phyloP scores from a whole-genome alignment of 2,113 vertebrate genomes.

The Thunnus maccoyii region DNA sequence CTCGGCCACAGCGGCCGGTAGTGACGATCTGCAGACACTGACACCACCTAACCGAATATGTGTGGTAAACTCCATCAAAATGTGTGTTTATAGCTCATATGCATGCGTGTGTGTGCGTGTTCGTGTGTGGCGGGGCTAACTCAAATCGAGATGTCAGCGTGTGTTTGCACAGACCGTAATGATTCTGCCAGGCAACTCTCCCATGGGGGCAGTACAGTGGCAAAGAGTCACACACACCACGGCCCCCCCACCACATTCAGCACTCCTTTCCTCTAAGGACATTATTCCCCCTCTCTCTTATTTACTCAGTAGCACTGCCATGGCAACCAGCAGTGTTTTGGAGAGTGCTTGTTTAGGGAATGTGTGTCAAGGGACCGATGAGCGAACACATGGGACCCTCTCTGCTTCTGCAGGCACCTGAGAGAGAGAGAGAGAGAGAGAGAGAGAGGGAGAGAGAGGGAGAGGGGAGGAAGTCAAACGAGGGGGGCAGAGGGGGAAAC shows the following conservation, averaged over 20 bases:
- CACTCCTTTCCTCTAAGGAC: constrained; percentile 35
- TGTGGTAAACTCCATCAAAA: constrained; percentile 13
- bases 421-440: constrained; percentile 2
- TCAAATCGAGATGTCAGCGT: constrained; percentile 38
- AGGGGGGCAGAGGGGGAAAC: constrained; percentile 7
- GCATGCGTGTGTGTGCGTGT: not conserved
- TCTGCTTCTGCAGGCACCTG: constrained; percentile 46
- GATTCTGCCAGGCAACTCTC: constrained; percentile 62
- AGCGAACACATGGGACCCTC: constrained; percentile 61
- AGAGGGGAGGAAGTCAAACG: constrained; percentile 33
- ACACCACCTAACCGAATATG: constrained; percentile 19
- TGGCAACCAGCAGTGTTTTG: constrained; percentile 78
- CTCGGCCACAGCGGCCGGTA: constrained; percentile 10
- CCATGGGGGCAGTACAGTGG: constrained; percentile 45
- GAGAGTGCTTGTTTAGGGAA: constrained; percentile 75
- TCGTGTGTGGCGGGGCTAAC: constrained; percentile 41
- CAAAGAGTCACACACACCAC: constrained; percentile 25
- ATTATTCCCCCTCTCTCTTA: constrained; percentile 60
- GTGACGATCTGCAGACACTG: constrained; percentile 48
- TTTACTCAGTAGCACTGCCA: constrained; percentile 70
- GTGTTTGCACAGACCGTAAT: constrained; percentile 61
- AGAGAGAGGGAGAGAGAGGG: not conserved
- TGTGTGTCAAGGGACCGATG: constrained; percentile 72
- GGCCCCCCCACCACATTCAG: constrained; percentile 26
- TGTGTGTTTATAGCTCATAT: not conserved